Conservation (phyloP, 2,888 invertebrate genomes). For the Gasteruption jaculator region DNA sequence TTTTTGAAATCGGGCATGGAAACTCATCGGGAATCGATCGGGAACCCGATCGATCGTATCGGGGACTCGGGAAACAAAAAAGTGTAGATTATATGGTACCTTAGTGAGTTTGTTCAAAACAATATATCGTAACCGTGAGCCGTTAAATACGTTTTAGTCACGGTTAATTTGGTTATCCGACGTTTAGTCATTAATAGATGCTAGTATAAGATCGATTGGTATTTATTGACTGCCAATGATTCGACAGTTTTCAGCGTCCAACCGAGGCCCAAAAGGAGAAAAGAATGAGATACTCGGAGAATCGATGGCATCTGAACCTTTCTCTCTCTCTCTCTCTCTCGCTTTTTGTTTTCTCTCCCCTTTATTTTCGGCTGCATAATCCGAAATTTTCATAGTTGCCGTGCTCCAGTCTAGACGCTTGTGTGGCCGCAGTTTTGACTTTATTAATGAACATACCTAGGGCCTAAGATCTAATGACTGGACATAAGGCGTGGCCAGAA, state of each 20-base stretch:
- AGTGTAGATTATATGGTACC: no score
- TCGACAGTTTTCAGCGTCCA: slow-evolving; percentile 45
- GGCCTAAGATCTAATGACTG: slow-evolving; percentile 46
- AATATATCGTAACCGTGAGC: no score
- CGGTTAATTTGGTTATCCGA: slow-evolving; percentile 50
- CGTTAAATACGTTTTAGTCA: slow-evolving; percentile 47
- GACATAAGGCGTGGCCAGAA: slow-evolving; percentile 47
- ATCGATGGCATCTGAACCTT: slow-evolving; percentile 12
- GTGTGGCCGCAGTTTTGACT: slow-evolving; percentile 43
- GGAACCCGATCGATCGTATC: no score
- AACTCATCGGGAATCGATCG: no score
- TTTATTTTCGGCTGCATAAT: no score
- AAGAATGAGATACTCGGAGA: no score
- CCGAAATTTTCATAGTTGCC: no score
- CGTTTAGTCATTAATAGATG: slow-evolving; percentile 41
- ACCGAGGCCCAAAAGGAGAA: no score
- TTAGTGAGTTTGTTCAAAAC: no score
- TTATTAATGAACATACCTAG: slow-evolving; percentile 45
- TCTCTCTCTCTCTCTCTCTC: slow-evolving; percentile 11
- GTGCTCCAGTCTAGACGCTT: no score
- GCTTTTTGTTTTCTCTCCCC: background rate
- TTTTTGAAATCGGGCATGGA: no score
- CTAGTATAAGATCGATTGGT: slow-evolving; percentile 44
- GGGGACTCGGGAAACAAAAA: no score
- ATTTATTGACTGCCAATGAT: slow-evolving; percentile 49